Evolutionary conservation across 2,113 vertebrate species (phyloP).

Genomic region (Recurvirostra avosetta): DNA sequence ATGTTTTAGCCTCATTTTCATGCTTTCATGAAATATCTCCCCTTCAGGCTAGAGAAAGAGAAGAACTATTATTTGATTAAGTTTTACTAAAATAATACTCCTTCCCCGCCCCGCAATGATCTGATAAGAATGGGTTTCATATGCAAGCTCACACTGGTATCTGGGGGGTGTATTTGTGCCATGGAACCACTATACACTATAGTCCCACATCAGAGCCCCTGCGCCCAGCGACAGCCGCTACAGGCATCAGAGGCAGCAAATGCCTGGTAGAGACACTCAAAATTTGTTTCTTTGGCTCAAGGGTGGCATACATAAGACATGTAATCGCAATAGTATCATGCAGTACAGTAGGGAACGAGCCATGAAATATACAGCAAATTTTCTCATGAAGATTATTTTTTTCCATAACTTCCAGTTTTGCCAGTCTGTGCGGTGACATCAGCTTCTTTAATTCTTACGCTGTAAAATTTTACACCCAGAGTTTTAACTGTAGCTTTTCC

Average conservation of each 20-base stretch:
- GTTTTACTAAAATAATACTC: background rate
- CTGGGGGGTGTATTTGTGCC: background rate
- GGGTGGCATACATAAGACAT: accelerated
- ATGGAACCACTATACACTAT: background rate
- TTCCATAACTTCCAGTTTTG: background rate
- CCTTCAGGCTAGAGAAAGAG: background rate
- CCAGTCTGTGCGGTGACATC: background rate
- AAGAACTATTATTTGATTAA: background rate
- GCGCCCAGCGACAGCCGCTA: background rate
- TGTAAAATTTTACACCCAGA: background rate
- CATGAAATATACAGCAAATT: background rate
- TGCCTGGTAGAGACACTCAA: background rate
- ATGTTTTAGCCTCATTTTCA: background rate
- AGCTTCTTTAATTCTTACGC: background rate
- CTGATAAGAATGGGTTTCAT: background rate
- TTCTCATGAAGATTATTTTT: background rate
- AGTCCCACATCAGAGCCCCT: background rate
- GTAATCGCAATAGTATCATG: background rate
- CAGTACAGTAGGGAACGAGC: background rate
- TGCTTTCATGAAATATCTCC: background rate
- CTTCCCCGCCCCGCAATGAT: background rate
- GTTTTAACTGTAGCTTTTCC: background rate
- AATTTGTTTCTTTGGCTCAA: background rate
- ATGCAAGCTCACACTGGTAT: background rate
- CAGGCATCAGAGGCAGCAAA: background rate